Conservation (phyloP, 1,140 invertebrate species). For the Brachionus sp. region DNA sequence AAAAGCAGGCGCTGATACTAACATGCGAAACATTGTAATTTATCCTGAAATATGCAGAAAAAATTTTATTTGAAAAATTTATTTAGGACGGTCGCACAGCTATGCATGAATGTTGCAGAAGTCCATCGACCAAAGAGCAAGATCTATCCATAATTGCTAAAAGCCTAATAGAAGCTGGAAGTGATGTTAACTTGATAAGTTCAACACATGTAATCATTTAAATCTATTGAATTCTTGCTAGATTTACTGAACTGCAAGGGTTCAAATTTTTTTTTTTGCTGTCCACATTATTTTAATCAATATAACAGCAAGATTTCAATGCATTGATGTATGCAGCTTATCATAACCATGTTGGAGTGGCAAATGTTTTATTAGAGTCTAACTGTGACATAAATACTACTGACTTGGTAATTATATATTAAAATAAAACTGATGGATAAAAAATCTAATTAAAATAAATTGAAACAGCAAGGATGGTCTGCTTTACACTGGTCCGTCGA, state of each 20-base stretch:
- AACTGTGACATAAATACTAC: conserved; percentile 55
- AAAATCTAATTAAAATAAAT: background rate
- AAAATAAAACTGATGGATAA: background rate
- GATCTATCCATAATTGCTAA: conserved; percentile 52
- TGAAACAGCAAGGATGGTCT: conserved; percentile 57
- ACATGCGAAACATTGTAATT: conserved; percentile 55
- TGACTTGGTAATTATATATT: conserved; percentile 51
- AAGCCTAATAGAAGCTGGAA: conserved; percentile 53
- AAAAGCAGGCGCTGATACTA: conserved; percentile 52
- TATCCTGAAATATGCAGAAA: background rate
- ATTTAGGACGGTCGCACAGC: conserved; percentile 55
- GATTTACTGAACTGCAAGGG: background rate
- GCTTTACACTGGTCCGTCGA: conserved; percentile 60
- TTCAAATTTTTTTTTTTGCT: background rate
- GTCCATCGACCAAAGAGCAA: conserved; percentile 49
- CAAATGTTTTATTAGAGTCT: conserved; percentile 52
- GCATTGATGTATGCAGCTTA: conserved; percentile 59
- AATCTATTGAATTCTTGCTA: conserved; percentile 30
- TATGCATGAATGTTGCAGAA: conserved; percentile 55
- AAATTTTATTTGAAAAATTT: background rate
- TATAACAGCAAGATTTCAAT: conserved; percentile 32
- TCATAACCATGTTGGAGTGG: conserved; percentile 58
- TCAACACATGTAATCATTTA: conserved; percentile 52
- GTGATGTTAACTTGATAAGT: conserved; percentile 53
- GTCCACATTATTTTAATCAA: background rate